Conservation (phyloP, 2,888 invertebrate genomes). For the Conomelus anceps region DNA sequence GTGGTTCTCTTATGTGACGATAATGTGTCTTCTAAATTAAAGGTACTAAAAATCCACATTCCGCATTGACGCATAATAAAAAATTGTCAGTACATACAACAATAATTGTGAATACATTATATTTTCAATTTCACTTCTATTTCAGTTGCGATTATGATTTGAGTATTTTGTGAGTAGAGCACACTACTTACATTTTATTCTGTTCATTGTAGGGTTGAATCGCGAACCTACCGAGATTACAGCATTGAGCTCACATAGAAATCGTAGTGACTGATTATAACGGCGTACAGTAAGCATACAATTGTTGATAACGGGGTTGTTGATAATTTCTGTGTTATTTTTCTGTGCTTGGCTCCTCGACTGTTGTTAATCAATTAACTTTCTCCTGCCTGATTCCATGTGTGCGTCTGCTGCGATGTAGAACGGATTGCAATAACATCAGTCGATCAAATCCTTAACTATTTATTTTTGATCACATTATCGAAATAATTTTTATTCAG, state of each 20-base stretch:
- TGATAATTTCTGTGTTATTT: background rate
- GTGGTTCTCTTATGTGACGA: too few species aligned
- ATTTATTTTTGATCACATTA: background rate
- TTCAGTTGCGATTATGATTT: background rate
- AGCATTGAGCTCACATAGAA: conserved; percentile 36
- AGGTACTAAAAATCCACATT: too few species aligned
- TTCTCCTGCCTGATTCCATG: background rate
- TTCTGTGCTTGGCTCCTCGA: background rate
- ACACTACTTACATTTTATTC: background rate
- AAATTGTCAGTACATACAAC: too few species aligned
- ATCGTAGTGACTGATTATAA: too few species aligned
- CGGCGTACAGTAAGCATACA: conserved; percentile 32
- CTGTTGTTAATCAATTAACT: background rate
- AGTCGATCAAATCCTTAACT: background rate
- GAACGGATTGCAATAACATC: background rate
- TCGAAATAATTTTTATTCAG: background rate
- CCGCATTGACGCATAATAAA: too few species aligned
- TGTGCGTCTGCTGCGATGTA: background rate
- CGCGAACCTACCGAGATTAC: conserved; percentile 38
- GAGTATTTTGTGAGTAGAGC: background rate
- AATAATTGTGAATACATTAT: too few species aligned
- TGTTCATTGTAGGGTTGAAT: conserved; percentile 36
- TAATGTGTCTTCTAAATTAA: too few species aligned
- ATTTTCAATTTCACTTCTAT: background rate
- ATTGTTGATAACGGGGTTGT: background rate